These are phyloP conservation scores for Habropoda laboriosa DNA, from an alignment of 1,140 invertebrate genomes.

Conservation along the genomic window DNA sequence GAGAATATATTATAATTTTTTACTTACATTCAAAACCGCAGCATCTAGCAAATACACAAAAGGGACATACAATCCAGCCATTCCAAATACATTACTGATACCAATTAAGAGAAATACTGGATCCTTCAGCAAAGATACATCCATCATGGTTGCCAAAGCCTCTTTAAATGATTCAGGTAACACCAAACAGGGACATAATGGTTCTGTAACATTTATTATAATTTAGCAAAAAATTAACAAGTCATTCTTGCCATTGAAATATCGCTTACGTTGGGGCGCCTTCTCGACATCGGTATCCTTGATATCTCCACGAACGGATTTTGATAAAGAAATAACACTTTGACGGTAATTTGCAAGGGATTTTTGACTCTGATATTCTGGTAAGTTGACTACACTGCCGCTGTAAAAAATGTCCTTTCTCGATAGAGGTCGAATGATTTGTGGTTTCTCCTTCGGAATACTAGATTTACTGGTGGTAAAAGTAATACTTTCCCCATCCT, in stretches of 20 bases:
- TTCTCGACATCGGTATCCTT: slow-evolving; percentile 86
- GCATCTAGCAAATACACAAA: slow-evolving; percentile 96
- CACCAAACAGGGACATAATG: slow-evolving; percentile 89
- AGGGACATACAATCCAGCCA: slow-evolving; percentile 96
- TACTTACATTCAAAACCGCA: slow-evolving; percentile 86
- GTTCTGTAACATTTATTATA: slow-evolving; percentile 70
- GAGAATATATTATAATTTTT: not conserved
- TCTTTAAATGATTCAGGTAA: slow-evolving; percentile 91
- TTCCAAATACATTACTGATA: slow-evolving; percentile 96
- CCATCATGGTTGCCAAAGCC: slow-evolving; percentile 95
- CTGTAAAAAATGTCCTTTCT: slow-evolving; percentile 99
- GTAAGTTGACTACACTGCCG: slow-evolving; percentile 94
- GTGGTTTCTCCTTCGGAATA: slow-evolving; percentile 83
- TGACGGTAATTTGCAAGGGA: slow-evolving; percentile 93
- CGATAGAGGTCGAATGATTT: slow-evolving; percentile 95
- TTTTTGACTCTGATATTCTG: slow-evolving; percentile 95
- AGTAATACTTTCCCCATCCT: slow-evolving; percentile 80
- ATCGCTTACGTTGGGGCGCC: slow-evolving; percentile 85
- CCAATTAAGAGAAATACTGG: slow-evolving; percentile 96
- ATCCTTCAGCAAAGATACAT: slow-evolving; percentile 93
- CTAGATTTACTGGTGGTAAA: slow-evolving; percentile 82
- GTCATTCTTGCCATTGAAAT: not conserved
- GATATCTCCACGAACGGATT: slow-evolving; percentile 84
- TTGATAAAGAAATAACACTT: slow-evolving; percentile 90
- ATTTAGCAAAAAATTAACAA: slow-evolving; percentile 2